Evolutionary conservation across 2,113 vertebrate species (phyloP), one percentile per base, ranked within the genome.

Genomic region (Dinomys branickii): DNA sequence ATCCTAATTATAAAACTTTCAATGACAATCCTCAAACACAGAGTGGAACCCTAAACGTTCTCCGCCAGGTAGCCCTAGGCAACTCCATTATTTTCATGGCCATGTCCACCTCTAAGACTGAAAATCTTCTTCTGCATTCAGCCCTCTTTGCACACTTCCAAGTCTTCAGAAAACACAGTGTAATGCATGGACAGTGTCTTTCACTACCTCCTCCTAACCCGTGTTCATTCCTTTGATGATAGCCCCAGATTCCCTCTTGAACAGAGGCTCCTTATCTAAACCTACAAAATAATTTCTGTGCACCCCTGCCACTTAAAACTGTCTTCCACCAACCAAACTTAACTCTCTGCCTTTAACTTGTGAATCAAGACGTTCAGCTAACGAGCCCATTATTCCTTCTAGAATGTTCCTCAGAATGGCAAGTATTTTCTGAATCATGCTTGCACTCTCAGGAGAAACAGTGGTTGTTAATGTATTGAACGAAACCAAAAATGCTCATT

Each of bases 1-100:
- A 80, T 17, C 30, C 41, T 83, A 92, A 94, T 41, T 80, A 73
- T 4, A 89, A 97, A 94, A 63, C 56, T 67, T 59, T 88, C 44
- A 90, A 78, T 20, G 33, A 19, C 54, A 86, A 82, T 91, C 78
- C 89, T 86, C 38, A 86, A 95, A 59, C 50, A 77, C 26, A 88
- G 91, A 77, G 33, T 20, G 10, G 67, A 96, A 54, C 33, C 52
- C 59, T 92, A 33, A 44, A 82, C 9, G 24, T 56, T 86, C 50
- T 94, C 59, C 69, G 26, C 10, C 20, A 35, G 20, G 17, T 82
- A 63, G 10, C 38, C 80, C 47, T 82, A 24, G 22, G 44, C 58
- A 56, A 35, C 38, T 59, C 80, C 9, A 81, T 77, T 89, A 41
- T 86, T 78, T 83, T 92, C 71, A 30, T 8, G 2, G 67, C n/a